Base-by-base conservation (phyloP, 2,888 invertebrate species). In the Leuctra nigra region DNA sequence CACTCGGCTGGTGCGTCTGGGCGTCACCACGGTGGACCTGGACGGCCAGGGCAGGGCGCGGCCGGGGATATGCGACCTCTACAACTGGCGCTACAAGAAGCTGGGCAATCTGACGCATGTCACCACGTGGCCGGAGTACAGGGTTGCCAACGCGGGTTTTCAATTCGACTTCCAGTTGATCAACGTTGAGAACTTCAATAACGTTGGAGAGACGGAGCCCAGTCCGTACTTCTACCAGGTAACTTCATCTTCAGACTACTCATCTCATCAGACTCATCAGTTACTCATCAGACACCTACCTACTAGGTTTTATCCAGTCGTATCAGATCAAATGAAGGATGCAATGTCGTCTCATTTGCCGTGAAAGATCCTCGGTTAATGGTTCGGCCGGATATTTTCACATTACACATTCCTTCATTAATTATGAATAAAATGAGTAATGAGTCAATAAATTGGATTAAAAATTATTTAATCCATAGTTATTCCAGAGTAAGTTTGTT, bases 151-250 rank as follows among this genome's bases (percentile, higher is more conserved):
- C 75, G 83, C 96, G 0, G 99, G 99, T 2, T 89, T 99, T 65
- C 77, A 80, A 1, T 86, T 84, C 71, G 96, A 98, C 72, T 98
- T 90, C 77, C 99, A 99, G 72, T 77, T 99, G 0, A 82, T 99
- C 62, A 90, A 99, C 72, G 98, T 99, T 0, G 91, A 90, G 63
- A 92, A 99, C 72, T 97, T 95, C 73, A 95, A 97, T 70, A 94
- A 93, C 4, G 84, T 90, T 7, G 99, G 99, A 0, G 99, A 99
- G 75, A 88, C 93, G 0, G 96, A 98, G 70, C 99, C 99, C 1
- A 95, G 92, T 72, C 96, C 98, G 0, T 97, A 93, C 73, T 99
- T 99, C 72, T 99, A 97, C 72, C 99, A 97, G 82, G 91, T 90
- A 68, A 41, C 4, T 18, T 41, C 16, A 2, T 18, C 18, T 20